phyloP scores from a whole-genome alignment of 2,113 vertebrate genomes.

The Callorhinus ursinus region DNA sequence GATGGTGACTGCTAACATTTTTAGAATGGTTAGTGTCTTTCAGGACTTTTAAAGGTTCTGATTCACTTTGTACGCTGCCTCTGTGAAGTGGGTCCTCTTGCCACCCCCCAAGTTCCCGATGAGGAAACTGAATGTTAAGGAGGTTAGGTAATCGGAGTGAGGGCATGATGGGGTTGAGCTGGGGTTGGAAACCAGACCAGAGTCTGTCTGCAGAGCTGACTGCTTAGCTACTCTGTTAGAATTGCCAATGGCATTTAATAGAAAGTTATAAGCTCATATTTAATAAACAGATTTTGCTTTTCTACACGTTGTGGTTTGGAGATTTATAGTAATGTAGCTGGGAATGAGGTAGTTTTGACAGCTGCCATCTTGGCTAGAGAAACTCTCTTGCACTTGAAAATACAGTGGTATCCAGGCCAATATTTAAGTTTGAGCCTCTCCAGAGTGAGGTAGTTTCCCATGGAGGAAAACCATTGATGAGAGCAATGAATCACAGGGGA shows the following conservation, averaged over 20 bases:
- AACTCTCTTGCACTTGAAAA: neutral
- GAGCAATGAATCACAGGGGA: neutral
- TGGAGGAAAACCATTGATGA: neutral
- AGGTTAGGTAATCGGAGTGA: neutral
- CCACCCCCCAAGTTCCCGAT: neutral
- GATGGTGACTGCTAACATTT: neutral
- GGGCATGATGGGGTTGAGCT: neutral
- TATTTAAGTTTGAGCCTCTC: neutral
- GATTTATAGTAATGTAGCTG: slow-evolving; percentile 26
- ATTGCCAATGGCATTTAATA: neutral
- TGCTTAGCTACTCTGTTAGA: neutral
- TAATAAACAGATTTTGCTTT: slow-evolving; percentile 51
- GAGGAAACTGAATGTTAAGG: neutral
- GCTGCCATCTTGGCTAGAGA: slow-evolving; percentile 27
- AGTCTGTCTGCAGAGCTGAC: neutral
- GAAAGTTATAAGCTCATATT: slow-evolving; percentile 39
- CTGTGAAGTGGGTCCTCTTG: neutral
- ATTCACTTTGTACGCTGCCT: neutral
- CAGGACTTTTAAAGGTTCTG: neutral
- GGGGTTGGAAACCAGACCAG: neutral
- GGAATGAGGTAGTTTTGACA: neutral
- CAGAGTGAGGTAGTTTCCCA: neutral
- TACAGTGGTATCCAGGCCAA: neutral
- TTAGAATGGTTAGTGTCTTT: neutral
- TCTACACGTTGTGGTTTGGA: neutral